These are phyloP conservation scores for Drosophila neotestacea DNA, from an alignment of 2,888 invertebrate species.

Conservation along the genomic window DNA sequence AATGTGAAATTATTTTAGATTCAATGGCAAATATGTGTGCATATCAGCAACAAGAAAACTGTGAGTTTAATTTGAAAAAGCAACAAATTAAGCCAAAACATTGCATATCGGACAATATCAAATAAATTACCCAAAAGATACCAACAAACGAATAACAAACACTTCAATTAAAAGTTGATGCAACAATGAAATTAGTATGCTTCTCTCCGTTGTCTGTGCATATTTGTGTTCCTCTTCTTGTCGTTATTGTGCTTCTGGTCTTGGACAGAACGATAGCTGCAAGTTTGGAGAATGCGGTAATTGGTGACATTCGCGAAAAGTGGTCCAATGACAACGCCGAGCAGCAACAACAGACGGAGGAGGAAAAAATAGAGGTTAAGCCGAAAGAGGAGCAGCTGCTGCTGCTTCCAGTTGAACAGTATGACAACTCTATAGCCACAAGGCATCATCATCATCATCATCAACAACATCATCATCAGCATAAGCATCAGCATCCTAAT, in stretches of 20 bases:
- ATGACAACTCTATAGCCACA: slow-evolving; percentile 22
- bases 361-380: slow-evolving; percentile 7
- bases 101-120: slow-evolving; percentile 33
- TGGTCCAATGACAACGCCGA: slow-evolving; percentile 35
- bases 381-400: slow-evolving; percentile 17
- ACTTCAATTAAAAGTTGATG: slow-evolving; percentile 32
- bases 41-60: slow-evolving; percentile 13
- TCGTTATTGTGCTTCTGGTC: slow-evolving; percentile 27
- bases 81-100: slow-evolving; percentile 10
- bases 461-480: slow-evolving; percentile 26
- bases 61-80: slow-evolving; percentile 15
- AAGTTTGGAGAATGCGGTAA: slow-evolving; percentile 59
- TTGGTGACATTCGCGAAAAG: slow-evolving; percentile 70
- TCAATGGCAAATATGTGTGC: slow-evolving; percentile 16
- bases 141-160: slow-evolving; percentile 5
- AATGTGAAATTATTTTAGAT: not conserved
- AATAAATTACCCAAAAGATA: slow-evolving; percentile 16
- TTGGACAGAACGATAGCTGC: slow-evolving; percentile 27
- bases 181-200: slow-evolving; percentile 68
- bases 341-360: slow-evolving; percentile 8
- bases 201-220: slow-evolving; percentile 49
- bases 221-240: slow-evolving; percentile 51
- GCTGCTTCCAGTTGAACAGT: slow-evolving; percentile 26
- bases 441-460: slow-evolving; percentile 24
- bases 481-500: slow-evolving; percentile 33